These are phyloP conservation scores for Temnopleurus reevesii DNA, from an alignment of 53 echinoderm and acorn worm species.

Conservation along the genomic window DNA sequence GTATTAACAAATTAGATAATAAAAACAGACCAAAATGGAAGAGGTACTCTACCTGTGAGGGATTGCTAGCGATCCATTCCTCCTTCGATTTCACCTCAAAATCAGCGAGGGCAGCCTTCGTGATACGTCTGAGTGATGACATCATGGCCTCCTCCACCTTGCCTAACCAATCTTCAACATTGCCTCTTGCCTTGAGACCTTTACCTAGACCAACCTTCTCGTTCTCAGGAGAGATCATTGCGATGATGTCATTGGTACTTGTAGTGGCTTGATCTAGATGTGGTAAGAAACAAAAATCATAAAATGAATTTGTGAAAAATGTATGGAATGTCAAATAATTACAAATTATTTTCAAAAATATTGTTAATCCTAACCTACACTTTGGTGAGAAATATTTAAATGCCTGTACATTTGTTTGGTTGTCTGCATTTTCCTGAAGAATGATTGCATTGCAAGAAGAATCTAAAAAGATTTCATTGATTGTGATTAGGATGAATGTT, in stretches of 20 bases:
- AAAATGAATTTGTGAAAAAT: too few species aligned
- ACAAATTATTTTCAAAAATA: too few species aligned
- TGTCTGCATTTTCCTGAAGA: too few species aligned
- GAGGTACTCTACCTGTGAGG: slow-evolving; percentile 86
- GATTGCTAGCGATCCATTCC: slow-evolving; percentile 90
- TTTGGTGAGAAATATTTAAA: background rate
- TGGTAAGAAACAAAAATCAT: too few species aligned
- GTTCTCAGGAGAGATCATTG: slow-evolving; percentile 93
- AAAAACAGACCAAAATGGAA: too few species aligned
- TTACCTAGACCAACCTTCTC: slow-evolving; percentile 94
- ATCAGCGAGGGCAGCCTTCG: slow-evolving; percentile 88
- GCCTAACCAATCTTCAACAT: slow-evolving; percentile 98
- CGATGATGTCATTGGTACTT: slow-evolving; percentile 94
- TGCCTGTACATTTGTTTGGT: too few species aligned
- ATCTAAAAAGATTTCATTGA: too few species aligned
- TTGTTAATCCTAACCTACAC: too few species aligned
- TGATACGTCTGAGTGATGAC: slow-evolving; percentile 78
- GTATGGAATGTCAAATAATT: too few species aligned
- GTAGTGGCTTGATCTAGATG: slow-evolving; percentile 67
- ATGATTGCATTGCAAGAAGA: too few species aligned
- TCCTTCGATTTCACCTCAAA: slow-evolving; percentile 78
- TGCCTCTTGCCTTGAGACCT: slow-evolving; percentile 97
- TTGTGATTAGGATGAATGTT: background rate
- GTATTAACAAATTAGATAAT: too few species aligned
- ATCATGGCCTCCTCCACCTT: slow-evolving; percentile 98